These are phyloP conservation scores for Dynastes hyllus DNA, from an alignment of 2,888 invertebrate species.

Conservation along the genomic window DNA sequence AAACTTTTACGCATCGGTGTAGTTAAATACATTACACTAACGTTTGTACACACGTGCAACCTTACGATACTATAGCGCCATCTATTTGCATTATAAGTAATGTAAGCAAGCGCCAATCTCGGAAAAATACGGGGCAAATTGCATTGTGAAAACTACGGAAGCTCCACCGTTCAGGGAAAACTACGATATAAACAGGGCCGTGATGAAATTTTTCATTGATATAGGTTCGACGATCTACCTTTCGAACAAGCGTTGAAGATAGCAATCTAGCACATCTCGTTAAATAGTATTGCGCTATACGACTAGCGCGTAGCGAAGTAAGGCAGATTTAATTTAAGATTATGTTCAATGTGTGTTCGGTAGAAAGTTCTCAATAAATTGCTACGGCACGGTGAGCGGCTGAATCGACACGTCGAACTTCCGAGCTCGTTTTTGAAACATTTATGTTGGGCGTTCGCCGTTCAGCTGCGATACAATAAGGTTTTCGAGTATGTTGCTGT, in stretches of 20 bases:
- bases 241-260: constrained; percentile 36
- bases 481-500: background rate
- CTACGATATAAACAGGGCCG: constrained; percentile 5
- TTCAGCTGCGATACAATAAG: too few relatives aligned
- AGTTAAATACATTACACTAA: too few relatives aligned
- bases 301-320: background rate
- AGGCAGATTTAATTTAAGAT: constrained; percentile 46
- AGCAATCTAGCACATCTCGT: constrained; percentile 39
- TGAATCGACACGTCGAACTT: background rate
- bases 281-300: constrained; percentile 30
- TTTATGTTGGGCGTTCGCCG: background rate
- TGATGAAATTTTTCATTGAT: constrained; percentile 46
- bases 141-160: constrained; percentile 15
- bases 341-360: constrained; percentile 37
- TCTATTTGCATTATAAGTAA: too few relatives aligned
- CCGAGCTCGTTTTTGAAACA: background rate
- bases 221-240: constrained; percentile 25
- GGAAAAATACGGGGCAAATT: constrained; percentile 19
- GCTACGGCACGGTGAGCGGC: background rate
- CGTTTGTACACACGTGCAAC: too few relatives aligned
- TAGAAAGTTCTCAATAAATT: constrained; percentile 35
- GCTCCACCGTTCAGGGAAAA: background rate
- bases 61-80: too few relatives aligned
- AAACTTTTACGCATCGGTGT: too few relatives aligned
- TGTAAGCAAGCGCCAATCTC: background rate